Conservation (phyloP, 2,888 invertebrate species). For the Linnaemya tessellans region DNA sequence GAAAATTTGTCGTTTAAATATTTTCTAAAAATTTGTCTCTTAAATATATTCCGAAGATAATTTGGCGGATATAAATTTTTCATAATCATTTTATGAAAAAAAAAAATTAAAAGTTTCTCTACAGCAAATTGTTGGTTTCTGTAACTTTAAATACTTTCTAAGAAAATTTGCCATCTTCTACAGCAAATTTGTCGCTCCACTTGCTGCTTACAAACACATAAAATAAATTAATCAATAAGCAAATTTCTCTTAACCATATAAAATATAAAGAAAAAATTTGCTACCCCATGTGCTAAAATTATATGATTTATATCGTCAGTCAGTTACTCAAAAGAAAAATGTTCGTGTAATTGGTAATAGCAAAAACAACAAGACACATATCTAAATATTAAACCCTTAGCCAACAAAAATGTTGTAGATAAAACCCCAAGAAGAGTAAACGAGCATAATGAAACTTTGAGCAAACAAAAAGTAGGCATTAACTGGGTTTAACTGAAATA, state of each 20-base stretch:
- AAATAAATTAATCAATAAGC: neutral
- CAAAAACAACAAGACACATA: neutral
- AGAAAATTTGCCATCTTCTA: too few species aligned
- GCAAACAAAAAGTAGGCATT: slow-evolving; percentile 49
- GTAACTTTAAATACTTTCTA: too few species aligned
- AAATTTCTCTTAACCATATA: neutral
- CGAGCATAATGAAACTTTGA: slow-evolving; percentile 6
- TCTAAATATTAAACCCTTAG: slow-evolving; percentile 37
- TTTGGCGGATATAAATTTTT: too few species aligned
- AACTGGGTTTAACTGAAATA: slow-evolving; percentile 46
- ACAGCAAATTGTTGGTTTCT: too few species aligned
- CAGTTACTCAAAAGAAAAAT: slow-evolving; percentile 3
- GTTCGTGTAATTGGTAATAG: neutral
- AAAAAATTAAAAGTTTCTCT: too few species aligned
- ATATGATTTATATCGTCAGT: slow-evolving; percentile 16
- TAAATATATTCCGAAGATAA: too few species aligned
- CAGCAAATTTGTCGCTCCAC: too few species aligned
- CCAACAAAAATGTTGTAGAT: slow-evolving; percentile 24
- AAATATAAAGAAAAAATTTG: slow-evolving; percentile 23
- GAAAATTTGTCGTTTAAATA: neutral
- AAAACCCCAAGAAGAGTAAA: slow-evolving; percentile 38
- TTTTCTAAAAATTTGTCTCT: neutral
- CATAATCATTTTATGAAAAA: too few species aligned
- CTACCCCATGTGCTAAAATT: slow-evolving; percentile 34
- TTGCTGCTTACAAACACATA: too few species aligned